Evolutionary conservation across 2,113 vertebrate species (phyloP).

Genomic region (Octodon degus): DNA sequence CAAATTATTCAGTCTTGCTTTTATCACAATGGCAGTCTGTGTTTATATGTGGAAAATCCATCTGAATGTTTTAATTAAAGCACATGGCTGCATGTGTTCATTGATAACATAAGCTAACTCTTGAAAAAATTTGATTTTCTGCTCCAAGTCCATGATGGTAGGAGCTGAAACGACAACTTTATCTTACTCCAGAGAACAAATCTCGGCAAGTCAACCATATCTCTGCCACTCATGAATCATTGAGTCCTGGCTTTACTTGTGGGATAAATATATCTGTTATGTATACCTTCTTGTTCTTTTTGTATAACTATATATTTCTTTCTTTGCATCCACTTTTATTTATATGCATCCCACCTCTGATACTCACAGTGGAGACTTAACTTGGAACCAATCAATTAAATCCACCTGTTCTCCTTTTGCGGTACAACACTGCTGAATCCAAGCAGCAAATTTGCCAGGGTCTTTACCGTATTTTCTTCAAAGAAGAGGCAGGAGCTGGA

Average conservation of each 20-base stretch:
- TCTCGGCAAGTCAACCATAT: conserved; percentile 83
- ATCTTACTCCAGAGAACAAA: conserved; percentile 84
- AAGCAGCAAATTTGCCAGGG: conserved; percentile 64
- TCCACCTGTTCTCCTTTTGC: conserved; percentile 75
- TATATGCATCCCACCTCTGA: conserved; percentile 79
- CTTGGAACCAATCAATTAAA: conserved; percentile 84
- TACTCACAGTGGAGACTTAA: conserved; percentile 82
- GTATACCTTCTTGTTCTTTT: conserved; percentile 83
- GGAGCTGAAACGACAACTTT: conserved; percentile 81
- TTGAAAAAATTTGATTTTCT: conserved; percentile 80
- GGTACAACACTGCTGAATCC: conserved; percentile 62
- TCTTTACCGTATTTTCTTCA: conserved; percentile 72
- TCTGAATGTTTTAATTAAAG: not conserved
- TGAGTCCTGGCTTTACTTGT: conserved; percentile 82
- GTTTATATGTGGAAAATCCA: not conserved
- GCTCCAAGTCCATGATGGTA: conserved; percentile 74
- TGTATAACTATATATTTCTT: conserved; percentile 83
- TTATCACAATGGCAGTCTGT: not conserved
- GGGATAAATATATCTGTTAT: conserved; percentile 87
- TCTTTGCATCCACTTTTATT: conserved; percentile 85
- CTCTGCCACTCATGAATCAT: conserved; percentile 86
- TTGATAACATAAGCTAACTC: conserved; percentile 59
- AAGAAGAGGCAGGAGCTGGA: conserved; percentile 71
- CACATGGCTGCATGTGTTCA: not conserved
- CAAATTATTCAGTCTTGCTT: conserved; percentile 1